Evolutionary conservation across 2,113 vertebrate genomes (phyloP).

Genomic region (Puffinus mauretanicus): DNA sequence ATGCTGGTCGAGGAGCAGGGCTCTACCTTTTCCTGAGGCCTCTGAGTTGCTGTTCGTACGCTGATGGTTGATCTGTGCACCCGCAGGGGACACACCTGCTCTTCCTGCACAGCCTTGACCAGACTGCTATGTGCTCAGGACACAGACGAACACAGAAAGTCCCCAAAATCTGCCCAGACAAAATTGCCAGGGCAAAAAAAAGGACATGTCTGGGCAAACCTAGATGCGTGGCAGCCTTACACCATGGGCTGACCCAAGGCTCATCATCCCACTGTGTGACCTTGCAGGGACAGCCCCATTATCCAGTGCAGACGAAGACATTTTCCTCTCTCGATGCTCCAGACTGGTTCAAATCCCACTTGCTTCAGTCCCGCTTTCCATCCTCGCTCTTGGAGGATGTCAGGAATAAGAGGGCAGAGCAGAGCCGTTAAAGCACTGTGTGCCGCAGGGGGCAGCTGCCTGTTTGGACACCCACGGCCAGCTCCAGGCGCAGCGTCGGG

Average conservation of each 20-base stretch:
- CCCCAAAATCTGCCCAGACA: background rate
- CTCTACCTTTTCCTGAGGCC: background rate
- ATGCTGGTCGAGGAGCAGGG: accelerated
- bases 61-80: accelerated
- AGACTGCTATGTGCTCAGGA: background rate
- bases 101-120: background rate
- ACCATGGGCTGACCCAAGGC: background rate
- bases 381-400: background rate
- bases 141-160: background rate
- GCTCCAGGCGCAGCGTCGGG: background rate
- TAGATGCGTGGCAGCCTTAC: background rate
- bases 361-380: background rate
- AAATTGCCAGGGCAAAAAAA: background rate
- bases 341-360: background rate
- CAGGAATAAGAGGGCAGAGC: background rate
- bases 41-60: accelerated
- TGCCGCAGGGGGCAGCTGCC: background rate
- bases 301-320: accelerated
- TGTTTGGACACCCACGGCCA: background rate
- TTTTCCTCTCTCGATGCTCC: background rate
- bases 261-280: background rate
- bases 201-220: background rate
- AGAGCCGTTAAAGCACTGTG: background rate
- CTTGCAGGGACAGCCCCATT: background rate
- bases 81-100: accelerated